Evolutionary conservation across 2,797 vertebrate genomes (phyloP), one percentile per base, ranked within the genome.

Genomic region (Brachyrhaphis roseni): DNA sequence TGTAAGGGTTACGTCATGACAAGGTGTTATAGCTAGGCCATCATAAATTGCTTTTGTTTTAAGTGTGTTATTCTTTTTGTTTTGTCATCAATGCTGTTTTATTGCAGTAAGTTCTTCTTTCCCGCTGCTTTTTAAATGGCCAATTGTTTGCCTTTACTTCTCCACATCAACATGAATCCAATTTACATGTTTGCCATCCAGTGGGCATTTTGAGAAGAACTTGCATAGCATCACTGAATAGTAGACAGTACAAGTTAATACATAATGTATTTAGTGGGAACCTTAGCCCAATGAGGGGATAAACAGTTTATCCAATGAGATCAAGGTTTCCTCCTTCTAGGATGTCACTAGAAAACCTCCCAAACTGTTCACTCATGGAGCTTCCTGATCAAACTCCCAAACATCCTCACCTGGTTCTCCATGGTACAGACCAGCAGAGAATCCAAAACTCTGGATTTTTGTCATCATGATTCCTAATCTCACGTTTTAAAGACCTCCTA

Each of bases 1-100:
- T 39, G 53, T 31, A 74, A 59, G 0, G 59, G 84, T 80, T 77
- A 87, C 66, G 62, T 86, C 75, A 86, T 83, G 74, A 74, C 43
- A 34, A 78, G 31, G 80, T 79, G 68, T 80, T 46, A 39, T 43
- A 74, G 78, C 62, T 20, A 15, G 41, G 72, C 72, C n/a, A 51
- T 46, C 26, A 31, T 43, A 36, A 81, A 64, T 41, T 18, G 55
- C 28, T 34, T 39, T 8, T 71, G 13, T 71, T 80, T 76, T 51
- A 20, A 45, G 34, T 45, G 4, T 20, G 5, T 28, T 28, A 3
- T 3, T 53, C 23, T 53, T 26, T 68, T 36, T 53, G 43, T 16
- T 76, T 81, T 62, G 12, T 71, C 11, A 3, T 16, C 26, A 3
- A 11, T 11, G 41, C 26, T 10, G 5, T 68, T 68, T 51, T 18